phyloP scores from a whole-genome alignment of 2,113 vertebrate genomes.

The Riparia riparia region DNA sequence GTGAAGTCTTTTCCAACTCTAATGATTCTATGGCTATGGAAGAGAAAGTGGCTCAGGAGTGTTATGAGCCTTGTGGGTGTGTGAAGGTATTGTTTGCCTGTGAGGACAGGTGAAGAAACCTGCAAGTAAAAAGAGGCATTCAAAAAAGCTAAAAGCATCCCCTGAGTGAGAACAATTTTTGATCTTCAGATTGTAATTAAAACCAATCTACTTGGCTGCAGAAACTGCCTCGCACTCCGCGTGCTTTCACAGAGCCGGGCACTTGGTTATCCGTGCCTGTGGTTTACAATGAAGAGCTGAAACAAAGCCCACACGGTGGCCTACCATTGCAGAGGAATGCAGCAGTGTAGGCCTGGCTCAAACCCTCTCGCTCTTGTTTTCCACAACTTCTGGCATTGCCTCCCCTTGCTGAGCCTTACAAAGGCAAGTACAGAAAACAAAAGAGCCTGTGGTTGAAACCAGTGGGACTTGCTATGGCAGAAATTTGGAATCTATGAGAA shows the following conservation, averaged over 20 bases:
- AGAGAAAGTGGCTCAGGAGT: background rate
- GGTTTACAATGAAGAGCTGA: background rate
- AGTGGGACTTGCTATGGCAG: conserved; percentile 78
- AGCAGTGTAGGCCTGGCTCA: conserved; percentile 63
- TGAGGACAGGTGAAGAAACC: background rate
- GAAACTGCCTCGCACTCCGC: background rate
- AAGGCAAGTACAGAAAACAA: conserved; percentile 69
- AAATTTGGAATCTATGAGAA: conserved; percentile 81
- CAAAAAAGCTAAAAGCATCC: background rate
- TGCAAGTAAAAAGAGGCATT: background rate
- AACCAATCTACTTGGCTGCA: background rate
- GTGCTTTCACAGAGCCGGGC: background rate
- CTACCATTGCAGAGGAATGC: conserved; percentile 59
- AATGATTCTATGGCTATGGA: background rate
- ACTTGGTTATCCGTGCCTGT: background rate
- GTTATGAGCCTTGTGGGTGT: background rate
- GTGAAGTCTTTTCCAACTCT: background rate
- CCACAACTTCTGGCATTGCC: conserved; percentile 43
- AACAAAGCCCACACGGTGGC: conserved; percentile 14
- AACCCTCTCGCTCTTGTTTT: conserved; percentile 64
- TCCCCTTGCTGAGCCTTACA: conserved; percentile 48
- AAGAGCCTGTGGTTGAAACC: conserved; percentile 71
- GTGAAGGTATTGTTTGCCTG: background rate
- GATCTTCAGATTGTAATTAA: background rate
- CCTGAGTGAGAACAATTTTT: background rate